Conservation (phyloP, 1,140 invertebrate species). For the Antheraea mylitta region DNA sequence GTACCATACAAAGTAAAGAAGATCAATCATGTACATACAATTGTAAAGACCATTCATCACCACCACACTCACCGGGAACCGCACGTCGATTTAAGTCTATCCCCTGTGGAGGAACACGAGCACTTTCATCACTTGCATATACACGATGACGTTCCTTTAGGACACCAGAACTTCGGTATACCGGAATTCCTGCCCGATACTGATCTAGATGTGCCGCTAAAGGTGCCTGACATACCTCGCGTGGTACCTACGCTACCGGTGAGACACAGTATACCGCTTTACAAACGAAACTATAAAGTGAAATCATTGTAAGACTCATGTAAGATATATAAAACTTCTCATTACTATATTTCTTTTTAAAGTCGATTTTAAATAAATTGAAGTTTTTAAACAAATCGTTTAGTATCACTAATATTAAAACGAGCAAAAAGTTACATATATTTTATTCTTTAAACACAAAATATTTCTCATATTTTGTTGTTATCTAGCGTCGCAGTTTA, state of each 20-base stretch:
- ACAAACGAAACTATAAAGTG: constrained; percentile 30
- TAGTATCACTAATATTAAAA: no score
- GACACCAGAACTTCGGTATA: constrained; percentile 44
- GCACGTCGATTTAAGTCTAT: constrained; percentile 25
- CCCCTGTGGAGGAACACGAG: constrained; percentile 59
- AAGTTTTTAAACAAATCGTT: no score
- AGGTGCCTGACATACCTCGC: constrained; percentile 41
- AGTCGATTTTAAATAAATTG: no score
- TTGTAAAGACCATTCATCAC: constrained; percentile 82
- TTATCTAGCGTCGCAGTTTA: no score
- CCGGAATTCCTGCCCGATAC: constrained; percentile 59
- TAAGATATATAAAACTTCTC: no score
- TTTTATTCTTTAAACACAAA: no score
- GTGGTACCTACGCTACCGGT: constrained; percentile 27
- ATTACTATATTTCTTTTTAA: no score
- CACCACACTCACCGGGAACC: constrained; percentile 63
- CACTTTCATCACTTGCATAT: constrained; percentile 69
- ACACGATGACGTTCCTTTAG: constrained; percentile 43
- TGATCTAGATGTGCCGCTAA: constrained; percentile 39
- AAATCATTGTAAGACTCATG: no score
- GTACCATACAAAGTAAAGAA: constrained; percentile 82
- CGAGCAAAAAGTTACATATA: no score
- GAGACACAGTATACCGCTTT: constrained; percentile 36
- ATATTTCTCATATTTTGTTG: no score
- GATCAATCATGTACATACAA: constrained; percentile 82